phyloP scores from a whole-genome alignment of 2,888 invertebrate species.

The Gymnoscelis rufifasciata region DNA sequence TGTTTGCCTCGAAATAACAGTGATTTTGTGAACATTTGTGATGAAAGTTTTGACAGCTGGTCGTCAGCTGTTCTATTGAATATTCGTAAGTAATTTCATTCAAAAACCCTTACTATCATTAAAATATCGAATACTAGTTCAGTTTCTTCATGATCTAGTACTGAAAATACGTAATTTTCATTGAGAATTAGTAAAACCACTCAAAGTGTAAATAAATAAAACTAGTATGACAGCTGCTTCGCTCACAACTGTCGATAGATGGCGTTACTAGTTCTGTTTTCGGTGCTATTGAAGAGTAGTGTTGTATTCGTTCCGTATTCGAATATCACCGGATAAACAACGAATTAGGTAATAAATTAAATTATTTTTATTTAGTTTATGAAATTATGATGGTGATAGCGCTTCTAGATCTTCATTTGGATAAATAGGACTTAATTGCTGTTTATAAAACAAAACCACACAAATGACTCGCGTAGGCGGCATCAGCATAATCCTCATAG shows the following conservation, averaged over 20 bases:
- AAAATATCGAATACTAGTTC: too few relatives aligned
- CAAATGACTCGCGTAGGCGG: not conserved
- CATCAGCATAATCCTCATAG: not conserved
- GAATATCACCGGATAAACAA: not conserved
- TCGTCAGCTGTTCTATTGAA: constrained; percentile 52
- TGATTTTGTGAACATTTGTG: constrained; percentile 74
- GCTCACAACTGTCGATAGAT: constrained; percentile 39
- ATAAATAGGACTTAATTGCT: not conserved
- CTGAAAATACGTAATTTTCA: not conserved
- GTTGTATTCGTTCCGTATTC: constrained; percentile 1
- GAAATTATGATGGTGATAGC: too few relatives aligned
- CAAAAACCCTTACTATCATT: not conserved
- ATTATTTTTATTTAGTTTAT: too few relatives aligned
- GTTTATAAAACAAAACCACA: not conserved
- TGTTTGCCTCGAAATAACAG: constrained; percentile 41
- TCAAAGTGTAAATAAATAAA: constrained; percentile 22
- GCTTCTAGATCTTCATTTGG: too few relatives aligned
- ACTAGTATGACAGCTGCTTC: constrained; percentile 33
- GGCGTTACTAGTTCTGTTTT: constrained; percentile 39
- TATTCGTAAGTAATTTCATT: constrained; percentile 43
- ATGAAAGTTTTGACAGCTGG: constrained; percentile 70
- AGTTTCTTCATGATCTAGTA: too few relatives aligned
- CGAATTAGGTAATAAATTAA: too few relatives aligned
- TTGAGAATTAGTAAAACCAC: not conserved
- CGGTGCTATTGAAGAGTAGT: constrained; percentile 1